Conservation (phyloP, 1,140 invertebrate species). For the Drosophila punjabiensis region DNA sequence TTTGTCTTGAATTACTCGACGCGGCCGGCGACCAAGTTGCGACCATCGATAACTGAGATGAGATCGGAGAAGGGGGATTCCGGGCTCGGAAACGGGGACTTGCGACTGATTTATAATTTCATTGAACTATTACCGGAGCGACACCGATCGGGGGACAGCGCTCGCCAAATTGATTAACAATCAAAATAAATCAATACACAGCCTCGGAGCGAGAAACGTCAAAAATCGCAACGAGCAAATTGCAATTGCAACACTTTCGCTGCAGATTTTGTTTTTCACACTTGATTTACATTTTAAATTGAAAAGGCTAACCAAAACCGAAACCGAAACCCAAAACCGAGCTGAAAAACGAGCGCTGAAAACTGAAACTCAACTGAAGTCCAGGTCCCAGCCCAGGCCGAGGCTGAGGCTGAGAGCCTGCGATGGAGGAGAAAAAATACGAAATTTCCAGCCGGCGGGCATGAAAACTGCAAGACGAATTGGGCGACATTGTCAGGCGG, state of each 20-base stretch:
- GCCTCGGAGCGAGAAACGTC: slow-evolving; percentile 77
- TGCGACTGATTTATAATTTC: slow-evolving; percentile 78
- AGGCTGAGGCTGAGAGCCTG: slow-evolving; percentile 26
- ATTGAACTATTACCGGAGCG: slow-evolving; percentile 76
- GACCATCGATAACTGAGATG: slow-evolving; percentile 14
- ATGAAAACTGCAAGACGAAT: slow-evolving; percentile 82
- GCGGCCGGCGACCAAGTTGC: background rate
- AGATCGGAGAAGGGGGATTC: slow-evolving; percentile 13
- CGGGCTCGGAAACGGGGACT: slow-evolving; percentile 14
- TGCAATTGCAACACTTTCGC: slow-evolving; percentile 83
- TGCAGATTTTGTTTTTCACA: slow-evolving; percentile 79
- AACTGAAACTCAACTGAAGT: slow-evolving; percentile 22
- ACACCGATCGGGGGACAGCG: slow-evolving; percentile 49
- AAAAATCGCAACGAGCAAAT: slow-evolving; percentile 81
- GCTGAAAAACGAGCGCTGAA: slow-evolving; percentile 39
- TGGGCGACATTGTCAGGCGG: slow-evolving; percentile 76
- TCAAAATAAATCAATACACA: slow-evolving; percentile 81
- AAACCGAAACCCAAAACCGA: slow-evolving; percentile 53
- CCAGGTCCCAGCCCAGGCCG: slow-evolving; percentile 14
- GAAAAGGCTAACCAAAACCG: slow-evolving; percentile 72
- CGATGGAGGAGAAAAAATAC: slow-evolving; percentile 23
- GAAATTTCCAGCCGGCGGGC: slow-evolving; percentile 66
- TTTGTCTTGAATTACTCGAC: slow-evolving; percentile 53
- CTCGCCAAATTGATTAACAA: slow-evolving; percentile 81
- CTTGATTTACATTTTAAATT: slow-evolving; percentile 84